These are phyloP conservation scores for Pediacus dermestoides DNA, from an alignment of 2,888 invertebrate species.

Conservation along the genomic window DNA sequence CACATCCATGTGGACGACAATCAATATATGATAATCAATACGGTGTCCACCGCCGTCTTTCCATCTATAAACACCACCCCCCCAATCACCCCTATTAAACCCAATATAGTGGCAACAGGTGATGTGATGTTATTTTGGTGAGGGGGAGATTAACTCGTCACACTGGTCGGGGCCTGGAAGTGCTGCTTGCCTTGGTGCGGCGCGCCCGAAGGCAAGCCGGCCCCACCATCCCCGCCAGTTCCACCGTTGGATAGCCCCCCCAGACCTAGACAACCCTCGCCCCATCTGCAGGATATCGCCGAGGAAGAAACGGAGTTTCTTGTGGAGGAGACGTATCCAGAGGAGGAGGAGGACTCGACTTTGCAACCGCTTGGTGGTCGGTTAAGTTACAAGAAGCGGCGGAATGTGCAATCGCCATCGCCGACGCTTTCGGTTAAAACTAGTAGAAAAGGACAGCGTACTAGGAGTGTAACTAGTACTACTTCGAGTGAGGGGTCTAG, in stretches of 20 bases:
- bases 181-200: slow-evolving; percentile 82
- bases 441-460: slow-evolving; percentile 53
- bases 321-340: slow-evolving; percentile 31
- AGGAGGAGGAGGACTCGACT: slow-evolving; percentile 48
- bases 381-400: slow-evolving; percentile 40
- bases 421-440: slow-evolving; percentile 60
- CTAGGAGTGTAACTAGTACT: slow-evolving; percentile 35
- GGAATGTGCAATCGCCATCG: slow-evolving; percentile 57
- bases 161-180: slow-evolving; percentile 75
- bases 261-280: slow-evolving; percentile 57
- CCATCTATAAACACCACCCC: slow-evolving; percentile 6
- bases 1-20: slow-evolving; percentile 34
- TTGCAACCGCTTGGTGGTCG: slow-evolving; percentile 50
- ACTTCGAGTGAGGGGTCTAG: slow-evolving; percentile 47
- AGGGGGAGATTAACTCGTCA: slow-evolving; percentile 46
- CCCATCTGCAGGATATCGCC: slow-evolving; percentile 72
- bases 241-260: slow-evolving; percentile 49
- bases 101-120: slow-evolving; percentile 26
- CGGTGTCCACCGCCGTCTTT: slow-evolving; percentile 17
- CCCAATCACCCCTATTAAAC: slow-evolving; percentile 8
- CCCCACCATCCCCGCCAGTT: slow-evolving; percentile 38
- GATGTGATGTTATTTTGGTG: slow-evolving; percentile 33
- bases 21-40: slow-evolving; percentile 38
- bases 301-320: slow-evolving; percentile 69
- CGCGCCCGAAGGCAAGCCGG: slow-evolving; percentile 57